Base-by-base conservation (phyloP, 2,797 vertebrate species). In the Hemitrygon akajei region DNA sequence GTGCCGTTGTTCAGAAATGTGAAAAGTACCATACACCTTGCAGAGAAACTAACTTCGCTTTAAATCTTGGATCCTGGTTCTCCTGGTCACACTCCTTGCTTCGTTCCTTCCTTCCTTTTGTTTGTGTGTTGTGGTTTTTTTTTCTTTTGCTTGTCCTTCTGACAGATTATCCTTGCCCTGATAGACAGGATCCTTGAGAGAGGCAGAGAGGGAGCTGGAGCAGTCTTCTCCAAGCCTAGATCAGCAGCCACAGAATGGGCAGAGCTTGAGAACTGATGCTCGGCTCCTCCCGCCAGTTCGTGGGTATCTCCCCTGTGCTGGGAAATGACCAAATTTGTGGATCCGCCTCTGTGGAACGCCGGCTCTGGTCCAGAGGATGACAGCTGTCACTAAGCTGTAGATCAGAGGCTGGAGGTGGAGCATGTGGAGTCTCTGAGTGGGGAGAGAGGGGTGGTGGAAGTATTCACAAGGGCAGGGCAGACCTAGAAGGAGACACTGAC, bases 1-100 rank as follows among this genome's bases (percentile, higher is more conserved):
- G 95, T 96, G 95, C 95, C 95, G 94, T 96, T 94, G 96, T 95
- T 95, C 94, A 94, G 96, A 96, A 97, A 97, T 96, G 96, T 96
- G 40, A 75, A 93, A 96, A 95, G 96, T 96, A 96, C 96, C 95
- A 95, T 95, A 95, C 95, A 96, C 96, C 96, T 95, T 95, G 96
- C 95, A 94, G 94, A 96, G 95, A 95, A 93, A 95, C 93, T 94
- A 94, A 94, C 96, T 94, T 93, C 37, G 91, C 94, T 75, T 91
- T 94, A 93, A 76, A 75, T 93, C 71, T 75, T 76, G 37, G 40
- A 93, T 93, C 40, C 71, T 30, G 60, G 63, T 75, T 25, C 56
- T 93, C 18, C 18, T 25, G 71, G 71, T 22, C 71, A 73, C 71
- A 22, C 71, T 73, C 71, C 71, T 75, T 37, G 73, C 30, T 69